A percentile compares a stretch with the other conserved stretches of the same genome.
Evolutionary conservation across 2,113 vertebrate genomes (phyloP).

Genomic region (Elanoides forficatus): DNA sequence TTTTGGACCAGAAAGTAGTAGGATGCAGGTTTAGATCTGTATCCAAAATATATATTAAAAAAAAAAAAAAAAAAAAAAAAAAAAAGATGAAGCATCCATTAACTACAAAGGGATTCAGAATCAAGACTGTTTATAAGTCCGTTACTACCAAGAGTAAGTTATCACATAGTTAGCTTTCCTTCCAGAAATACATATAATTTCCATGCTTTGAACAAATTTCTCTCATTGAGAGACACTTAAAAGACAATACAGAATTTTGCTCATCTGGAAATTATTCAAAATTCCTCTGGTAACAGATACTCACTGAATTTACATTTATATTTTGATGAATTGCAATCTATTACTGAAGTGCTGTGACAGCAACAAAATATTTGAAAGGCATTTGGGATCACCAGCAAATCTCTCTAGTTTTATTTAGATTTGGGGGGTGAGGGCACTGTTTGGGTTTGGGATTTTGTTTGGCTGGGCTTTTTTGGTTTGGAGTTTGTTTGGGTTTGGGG

Average conservation of each 20-base stretch:
- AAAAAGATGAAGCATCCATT: neutral
- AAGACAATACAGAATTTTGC: neutral
- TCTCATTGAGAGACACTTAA: neutral
- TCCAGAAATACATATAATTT: neutral
- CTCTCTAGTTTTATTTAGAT: neutral
- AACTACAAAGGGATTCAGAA: neutral
- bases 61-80: neutral
- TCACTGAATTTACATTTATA: neutral
- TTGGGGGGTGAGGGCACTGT: neutral
- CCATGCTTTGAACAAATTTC: neutral
- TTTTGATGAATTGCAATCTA: neutral
- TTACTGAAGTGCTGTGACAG: neutral
- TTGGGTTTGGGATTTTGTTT: neutral
- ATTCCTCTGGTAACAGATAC: neutral
- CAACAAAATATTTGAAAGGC: neutral
- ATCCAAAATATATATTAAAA: neutral
- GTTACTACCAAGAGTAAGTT: neutral
- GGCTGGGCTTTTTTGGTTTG: no score
- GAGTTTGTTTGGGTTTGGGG: no score
- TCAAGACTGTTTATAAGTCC: neutral
- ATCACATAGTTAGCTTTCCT: neutral
- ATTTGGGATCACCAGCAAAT: neutral
- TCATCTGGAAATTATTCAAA: neutral
- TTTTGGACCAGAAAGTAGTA: neutral
- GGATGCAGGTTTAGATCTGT: neutral